Evolutionary conservation across 2,113 vertebrate genomes (phyloP), one percentile per base, ranked within the genome.

Genomic region (Oncorhynchus kisutch): DNA sequence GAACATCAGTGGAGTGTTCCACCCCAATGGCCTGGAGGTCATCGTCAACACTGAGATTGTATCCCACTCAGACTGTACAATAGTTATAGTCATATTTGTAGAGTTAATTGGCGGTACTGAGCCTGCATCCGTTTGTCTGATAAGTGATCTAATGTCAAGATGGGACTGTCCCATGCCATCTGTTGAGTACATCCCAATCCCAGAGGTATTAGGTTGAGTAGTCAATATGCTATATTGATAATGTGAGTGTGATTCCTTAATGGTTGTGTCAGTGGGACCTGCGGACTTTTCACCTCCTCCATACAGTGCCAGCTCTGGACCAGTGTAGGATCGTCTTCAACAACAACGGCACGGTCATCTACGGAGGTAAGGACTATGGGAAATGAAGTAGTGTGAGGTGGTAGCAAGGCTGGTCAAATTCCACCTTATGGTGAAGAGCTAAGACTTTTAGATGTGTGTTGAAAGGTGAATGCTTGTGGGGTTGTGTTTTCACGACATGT

Each of bases 301-400:
- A 99, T 85, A 99, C 97, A 0, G 98, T 99, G 39, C 98, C 98
- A 51, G 98, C 97, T 5, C 91, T 99, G 86, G 98, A 99, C 92
- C 98, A 99, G 89, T 99, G 98, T 85, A 94, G 97, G n/a, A 96
- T 98, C n/a, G 98, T 99, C 60, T 99, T 99, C 91, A 99, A 99
- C 89, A 97, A 99, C 84, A 98, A 95, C 0, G 98, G 97, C 78
- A 99, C 98, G 0, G 96, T 99, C 82, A 99, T 99, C 92, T 99
- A 99, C 79, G 98, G 98, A 95, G 98, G 98, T 99, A 93, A 92
- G 83, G 72, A 8, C 51, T 67, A 57, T 79, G 59, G 70, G 72
- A 74, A 57, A 59, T 71, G 13, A 3, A 39, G 31, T 8, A 9
- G 27, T 71, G 77, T 45, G 2, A 3, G 16, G 49, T 51, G 49